Percentiles rank a stretch among this genome's conserved stretches.
phyloP scores from a whole-genome alignment of 2,888 invertebrate species.

The Invenusta paracnida region DNA sequence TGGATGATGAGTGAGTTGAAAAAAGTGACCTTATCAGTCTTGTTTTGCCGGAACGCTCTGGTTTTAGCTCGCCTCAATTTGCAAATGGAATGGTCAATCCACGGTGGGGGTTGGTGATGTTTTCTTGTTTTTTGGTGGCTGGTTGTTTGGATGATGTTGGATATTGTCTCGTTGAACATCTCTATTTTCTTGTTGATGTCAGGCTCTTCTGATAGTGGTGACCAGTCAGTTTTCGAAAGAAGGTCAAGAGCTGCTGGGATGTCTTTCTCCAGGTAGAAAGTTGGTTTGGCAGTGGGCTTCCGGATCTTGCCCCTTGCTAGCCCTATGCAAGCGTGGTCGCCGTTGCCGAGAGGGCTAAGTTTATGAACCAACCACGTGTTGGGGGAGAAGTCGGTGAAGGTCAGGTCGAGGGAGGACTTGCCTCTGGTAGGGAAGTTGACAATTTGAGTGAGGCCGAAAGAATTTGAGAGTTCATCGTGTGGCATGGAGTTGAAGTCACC shows the following conservation, averaged over 20 bases:
- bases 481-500: background rate
- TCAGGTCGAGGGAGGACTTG: background rate
- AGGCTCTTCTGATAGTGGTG: background rate
- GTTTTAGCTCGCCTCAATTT: background rate
- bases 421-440: background rate
- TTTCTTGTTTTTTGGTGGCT: background rate
- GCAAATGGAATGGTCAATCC: background rate
- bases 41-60: background rate
- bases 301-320: background rate
- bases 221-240: constrained; percentile 5
- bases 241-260: background rate
- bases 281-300: background rate
- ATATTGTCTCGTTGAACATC: background rate
- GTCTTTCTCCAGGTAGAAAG: background rate
- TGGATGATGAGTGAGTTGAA: background rate
- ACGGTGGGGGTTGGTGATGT: background rate
- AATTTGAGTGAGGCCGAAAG: background rate
- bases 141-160: background rate
- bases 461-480: constrained; percentile 1
- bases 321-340: background rate
- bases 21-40: background rate
- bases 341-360: background rate
- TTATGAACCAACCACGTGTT: background rate
- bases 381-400: background rate
- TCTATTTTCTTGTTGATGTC: background rate